Base-by-base conservation (phyloP, 2,113 vertebrate species). In the Salminus brasiliensis region DNA sequence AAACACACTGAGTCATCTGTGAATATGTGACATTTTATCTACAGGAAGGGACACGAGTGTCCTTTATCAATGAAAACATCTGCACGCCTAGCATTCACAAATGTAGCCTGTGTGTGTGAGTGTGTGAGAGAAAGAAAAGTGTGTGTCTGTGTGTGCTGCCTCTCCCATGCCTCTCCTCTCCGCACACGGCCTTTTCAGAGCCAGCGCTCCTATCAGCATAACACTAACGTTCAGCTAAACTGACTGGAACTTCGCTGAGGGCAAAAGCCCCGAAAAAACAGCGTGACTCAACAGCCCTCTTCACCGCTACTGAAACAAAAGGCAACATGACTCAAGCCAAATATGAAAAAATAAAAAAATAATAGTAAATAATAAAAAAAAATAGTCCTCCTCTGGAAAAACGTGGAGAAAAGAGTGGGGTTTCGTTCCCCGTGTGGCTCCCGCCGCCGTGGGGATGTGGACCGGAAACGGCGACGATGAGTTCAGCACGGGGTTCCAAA, bases 61-160 rank as follows among this genome's bases (percentile, higher is more conserved):
- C 49, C 30, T 53, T 72, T 57, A 66, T 66, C 62, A 66, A 66
- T 66, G 62, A 66, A 66, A 66, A 66, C 62, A 66, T 66, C 62
- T 66, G 62, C 36, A 66, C 62, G 23, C n/a, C 32, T 9, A 23
- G 32, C 62, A n/a, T 39, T 66, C 34, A n/a, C 10, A 7, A 39
- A 18, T 39, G 30, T 65, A 30, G n/a, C 9, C n/a, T 29, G 1
- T 32, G 52, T 60, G 36, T 72, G 52, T 75, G 12, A 52, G 39
- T 25, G 18, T 25, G 10, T 55, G 4, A 8, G 9, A 12, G 0
- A n/a, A 25, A n/a, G 7, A 3, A 9, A 4, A 55, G 53, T 78
- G 36, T 66, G 57, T 62, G 25, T 76, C 39, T 49, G 49, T 30
- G 69, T 10, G 30, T 53, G 75, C 0, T 29, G 16, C 6, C n/a